A percentile compares a stretch with the other conserved stretches of the same genome.
phyloP scores from a whole-genome alignment of 1,140 invertebrate genomes.

The Penaeus indicus region DNA sequence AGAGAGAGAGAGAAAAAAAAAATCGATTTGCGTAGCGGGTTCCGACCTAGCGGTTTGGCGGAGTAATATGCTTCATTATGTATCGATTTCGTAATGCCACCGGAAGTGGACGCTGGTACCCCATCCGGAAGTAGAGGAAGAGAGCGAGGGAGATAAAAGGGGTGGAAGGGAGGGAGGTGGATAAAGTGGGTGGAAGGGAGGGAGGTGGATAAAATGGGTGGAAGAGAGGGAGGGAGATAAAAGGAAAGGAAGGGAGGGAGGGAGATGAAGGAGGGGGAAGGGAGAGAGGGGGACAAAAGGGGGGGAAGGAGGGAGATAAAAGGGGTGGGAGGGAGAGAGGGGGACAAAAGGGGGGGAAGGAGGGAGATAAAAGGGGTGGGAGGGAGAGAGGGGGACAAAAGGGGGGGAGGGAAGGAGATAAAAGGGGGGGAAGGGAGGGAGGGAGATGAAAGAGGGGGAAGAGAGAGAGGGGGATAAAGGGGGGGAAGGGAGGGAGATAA shows the following conservation, averaged over 20 bases:
- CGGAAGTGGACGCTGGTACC: no score
- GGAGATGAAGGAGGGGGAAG: not conserved
- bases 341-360: not conserved
- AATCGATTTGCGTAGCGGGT: no score
- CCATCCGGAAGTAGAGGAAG: not conserved
- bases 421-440: no score
- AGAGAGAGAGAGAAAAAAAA: no score
- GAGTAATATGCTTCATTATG: no score
- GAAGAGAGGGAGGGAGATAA: not conserved
- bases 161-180: no score
- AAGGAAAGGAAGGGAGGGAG: not conserved
- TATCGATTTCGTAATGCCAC: no score
- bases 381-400: not conserved
- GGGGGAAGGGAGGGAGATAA: no score
- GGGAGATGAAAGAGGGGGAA: no score
- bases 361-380: not conserved
- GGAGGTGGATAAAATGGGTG: not conserved
- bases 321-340: not conserved
- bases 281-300: not conserved
- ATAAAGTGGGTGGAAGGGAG: not conserved
- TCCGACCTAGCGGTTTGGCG: no score
- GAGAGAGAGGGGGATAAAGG: no score
- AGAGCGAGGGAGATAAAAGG: not conserved
- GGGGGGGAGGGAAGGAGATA: no score
- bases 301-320: not conserved